phyloP scores from a whole-genome alignment of 2,113 vertebrate genomes.

The Grantiella picta region DNA sequence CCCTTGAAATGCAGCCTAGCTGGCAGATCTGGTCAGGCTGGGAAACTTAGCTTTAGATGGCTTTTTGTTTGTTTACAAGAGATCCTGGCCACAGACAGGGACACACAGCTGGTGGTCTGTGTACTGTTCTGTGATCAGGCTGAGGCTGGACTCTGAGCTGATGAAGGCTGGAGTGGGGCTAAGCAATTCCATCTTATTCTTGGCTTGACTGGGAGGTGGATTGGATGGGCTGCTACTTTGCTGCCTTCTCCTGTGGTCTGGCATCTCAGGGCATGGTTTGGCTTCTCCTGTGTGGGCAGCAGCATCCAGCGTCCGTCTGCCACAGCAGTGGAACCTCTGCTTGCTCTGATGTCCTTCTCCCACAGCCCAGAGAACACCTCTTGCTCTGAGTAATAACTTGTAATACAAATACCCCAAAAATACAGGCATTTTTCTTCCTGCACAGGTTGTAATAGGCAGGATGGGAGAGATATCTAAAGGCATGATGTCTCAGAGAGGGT shows the following conservation, averaged over 20 bases:
- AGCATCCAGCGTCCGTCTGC: fast-evolving
- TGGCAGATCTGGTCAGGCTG: neutral
- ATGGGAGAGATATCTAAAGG: neutral
- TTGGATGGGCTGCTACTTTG: neutral
- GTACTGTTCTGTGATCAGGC: neutral
- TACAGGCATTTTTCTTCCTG: neutral
- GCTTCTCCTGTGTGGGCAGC: neutral
- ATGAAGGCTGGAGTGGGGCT: neutral
- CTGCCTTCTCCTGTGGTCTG: neutral
- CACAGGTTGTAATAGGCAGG: neutral
- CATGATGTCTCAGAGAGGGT: neutral
- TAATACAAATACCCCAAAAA: neutral
- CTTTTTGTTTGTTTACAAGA: neutral
- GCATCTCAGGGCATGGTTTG: neutral
- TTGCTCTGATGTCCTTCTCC: neutral
- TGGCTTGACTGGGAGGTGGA: neutral
- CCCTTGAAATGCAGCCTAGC: neutral
- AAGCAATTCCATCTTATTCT: neutral
- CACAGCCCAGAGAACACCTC: neutral
- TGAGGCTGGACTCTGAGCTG: neutral
- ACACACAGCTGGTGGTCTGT: neutral
- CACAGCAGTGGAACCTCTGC: neutral
- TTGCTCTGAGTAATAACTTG: neutral
- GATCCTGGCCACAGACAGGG: neutral
- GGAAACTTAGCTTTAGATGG: neutral